These are phyloP conservation scores for Cynopterus sphinx DNA, from an alignment of 2,797 vertebrate genomes.

Conservation along the genomic window DNA sequence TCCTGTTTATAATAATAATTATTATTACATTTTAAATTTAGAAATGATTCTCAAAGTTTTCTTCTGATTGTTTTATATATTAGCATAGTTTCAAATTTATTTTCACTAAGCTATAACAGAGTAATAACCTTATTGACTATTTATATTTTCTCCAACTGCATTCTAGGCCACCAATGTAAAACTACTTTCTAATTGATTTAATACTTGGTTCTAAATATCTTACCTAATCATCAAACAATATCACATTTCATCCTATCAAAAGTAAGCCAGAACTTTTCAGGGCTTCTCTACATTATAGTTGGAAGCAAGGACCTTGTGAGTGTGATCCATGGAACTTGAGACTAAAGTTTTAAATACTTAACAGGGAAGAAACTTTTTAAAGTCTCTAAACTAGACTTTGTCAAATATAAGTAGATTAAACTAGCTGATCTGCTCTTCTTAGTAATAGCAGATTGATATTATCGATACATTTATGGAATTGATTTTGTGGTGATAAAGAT, in stretches of 20 bases:
- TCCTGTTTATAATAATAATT: background rate
- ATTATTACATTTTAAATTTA: background rate
- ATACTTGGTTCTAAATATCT: background rate
- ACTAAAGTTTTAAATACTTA: background rate
- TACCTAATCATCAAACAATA: background rate
- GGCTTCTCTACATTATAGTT: background rate
- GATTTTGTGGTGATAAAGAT: conserved; percentile 5
- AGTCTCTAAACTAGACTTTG: background rate
- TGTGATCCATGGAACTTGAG: background rate
- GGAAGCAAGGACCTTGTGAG: background rate
- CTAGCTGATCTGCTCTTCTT: background rate
- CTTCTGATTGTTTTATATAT: background rate
- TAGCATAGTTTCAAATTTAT: background rate
- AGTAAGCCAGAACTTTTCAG: background rate
- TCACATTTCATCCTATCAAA: background rate
- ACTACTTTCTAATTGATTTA: background rate
- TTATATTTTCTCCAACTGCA: background rate
- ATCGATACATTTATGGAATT: background rate
- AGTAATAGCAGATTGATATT: background rate
- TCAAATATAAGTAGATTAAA: conserved; percentile 8
- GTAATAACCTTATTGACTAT: background rate
- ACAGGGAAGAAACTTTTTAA: background rate
- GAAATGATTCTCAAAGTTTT: background rate
- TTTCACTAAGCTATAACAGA: background rate
- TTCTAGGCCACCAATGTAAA: conserved; percentile 6